These are phyloP conservation scores for Scaptodrosophila latifasciaeformis DNA, from an alignment of 2,888 invertebrate genomes.

Conservation along the genomic window DNA sequence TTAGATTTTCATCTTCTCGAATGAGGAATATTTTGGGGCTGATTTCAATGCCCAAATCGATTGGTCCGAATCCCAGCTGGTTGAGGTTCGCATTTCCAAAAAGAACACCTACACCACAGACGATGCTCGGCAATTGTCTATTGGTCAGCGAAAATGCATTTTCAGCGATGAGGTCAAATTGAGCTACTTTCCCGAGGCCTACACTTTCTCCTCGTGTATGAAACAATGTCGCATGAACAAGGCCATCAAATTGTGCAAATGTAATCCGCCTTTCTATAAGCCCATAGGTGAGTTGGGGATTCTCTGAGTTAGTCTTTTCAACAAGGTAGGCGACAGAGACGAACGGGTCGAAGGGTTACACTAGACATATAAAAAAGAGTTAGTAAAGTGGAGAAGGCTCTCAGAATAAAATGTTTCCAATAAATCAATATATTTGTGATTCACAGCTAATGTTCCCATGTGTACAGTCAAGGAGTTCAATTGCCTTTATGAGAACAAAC, in stretches of 20 bases:
- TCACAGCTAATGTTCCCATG: conserved; percentile 72
- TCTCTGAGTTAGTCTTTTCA: not conserved
- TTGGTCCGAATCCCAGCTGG: conserved; percentile 77
- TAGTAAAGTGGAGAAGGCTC: no score
- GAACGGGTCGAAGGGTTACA: no score
- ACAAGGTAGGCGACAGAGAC: not conserved
- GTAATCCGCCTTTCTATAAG: conserved; percentile 84
- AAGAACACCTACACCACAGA: conserved; percentile 86
- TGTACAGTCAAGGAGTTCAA: conserved; percentile 79
- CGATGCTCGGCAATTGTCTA: conserved; percentile 82
- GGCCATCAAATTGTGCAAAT: conserved; percentile 80
- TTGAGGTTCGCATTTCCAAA: conserved; percentile 78
- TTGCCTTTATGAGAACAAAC: conserved; percentile 78
- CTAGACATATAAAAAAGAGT: no score
- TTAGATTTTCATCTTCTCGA: conserved; percentile 77
- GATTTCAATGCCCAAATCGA: conserved; percentile 83
- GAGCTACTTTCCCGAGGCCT: conserved; percentile 77
- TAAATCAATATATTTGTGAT: not conserved
- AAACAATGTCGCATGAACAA: conserved; percentile 83
- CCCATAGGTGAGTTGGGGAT: conserved; percentile 77
- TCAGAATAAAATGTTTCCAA: not conserved
- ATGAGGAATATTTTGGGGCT: conserved; percentile 82
- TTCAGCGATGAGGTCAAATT: conserved; percentile 82
- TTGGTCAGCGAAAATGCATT: conserved; percentile 82
- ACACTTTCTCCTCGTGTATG: conserved; percentile 85